phyloP scores from a whole-genome alignment of 2,888 invertebrate genomes.

The Drosophila colorata region DNA sequence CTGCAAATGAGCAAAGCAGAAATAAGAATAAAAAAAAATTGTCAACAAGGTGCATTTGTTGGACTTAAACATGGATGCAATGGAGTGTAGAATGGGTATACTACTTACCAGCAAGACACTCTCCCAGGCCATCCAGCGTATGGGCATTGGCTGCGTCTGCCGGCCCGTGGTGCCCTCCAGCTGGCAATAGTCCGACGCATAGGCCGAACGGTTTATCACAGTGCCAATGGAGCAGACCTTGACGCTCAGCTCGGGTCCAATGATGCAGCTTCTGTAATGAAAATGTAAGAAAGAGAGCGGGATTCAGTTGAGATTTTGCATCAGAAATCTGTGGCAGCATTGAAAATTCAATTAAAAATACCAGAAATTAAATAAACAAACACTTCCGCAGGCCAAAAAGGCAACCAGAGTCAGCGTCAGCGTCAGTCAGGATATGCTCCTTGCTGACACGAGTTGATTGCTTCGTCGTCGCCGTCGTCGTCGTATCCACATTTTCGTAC shows the following conservation, averaged over 20 bases:
- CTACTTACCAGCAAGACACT: slow-evolving; percentile 90
- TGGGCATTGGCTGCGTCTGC: slow-evolving; percentile 88
- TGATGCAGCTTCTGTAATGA: slow-evolving; percentile 91
- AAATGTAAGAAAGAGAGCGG: slow-evolving; percentile 2
- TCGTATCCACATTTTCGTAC: slow-evolving; percentile 20
- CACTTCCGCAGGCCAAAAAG: slow-evolving; percentile 71
- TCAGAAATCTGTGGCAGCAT: slow-evolving; percentile 50
- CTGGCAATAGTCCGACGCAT: slow-evolving; percentile 92
- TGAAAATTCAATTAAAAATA: slow-evolving; percentile 79
- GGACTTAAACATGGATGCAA: background rate
- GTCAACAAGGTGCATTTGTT: slow-evolving; percentile 25
- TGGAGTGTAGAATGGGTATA: background rate
- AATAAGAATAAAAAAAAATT: slow-evolving; percentile 7
- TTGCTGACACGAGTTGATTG: slow-evolving; percentile 68
- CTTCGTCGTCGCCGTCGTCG: slow-evolving; percentile 45
- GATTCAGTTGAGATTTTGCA: slow-evolving; percentile 35
- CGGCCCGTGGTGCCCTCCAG: slow-evolving; percentile 89
- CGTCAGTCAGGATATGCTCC: slow-evolving; percentile 60
- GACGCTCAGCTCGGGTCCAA: slow-evolving; percentile 90
- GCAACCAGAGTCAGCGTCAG: slow-evolving; percentile 31
- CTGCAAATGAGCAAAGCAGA: slow-evolving; percentile 38
- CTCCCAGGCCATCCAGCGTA: slow-evolving; percentile 96
- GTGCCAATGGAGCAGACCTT: slow-evolving; percentile 92
- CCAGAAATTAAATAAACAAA: slow-evolving; percentile 77
- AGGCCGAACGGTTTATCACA: slow-evolving; percentile 88